Percentiles rank a stretch among this genome's conserved stretches.
Evolutionary conservation across 2,888 invertebrate genomes (phyloP).

Genomic region (Ethmia dodecea): DNA sequence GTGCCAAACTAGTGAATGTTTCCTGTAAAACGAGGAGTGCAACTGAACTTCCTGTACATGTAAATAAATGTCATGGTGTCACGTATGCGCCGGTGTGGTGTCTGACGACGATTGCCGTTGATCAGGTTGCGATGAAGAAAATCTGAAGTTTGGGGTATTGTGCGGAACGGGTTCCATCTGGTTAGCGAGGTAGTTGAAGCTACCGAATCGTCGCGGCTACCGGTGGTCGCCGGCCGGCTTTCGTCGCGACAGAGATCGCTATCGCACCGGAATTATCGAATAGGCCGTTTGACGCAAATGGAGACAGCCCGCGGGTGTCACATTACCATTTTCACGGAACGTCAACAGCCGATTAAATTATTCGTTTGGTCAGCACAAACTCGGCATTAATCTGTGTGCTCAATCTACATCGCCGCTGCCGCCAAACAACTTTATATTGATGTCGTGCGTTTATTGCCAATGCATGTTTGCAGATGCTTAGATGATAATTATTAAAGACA

Average conservation of each 20-base stretch:
- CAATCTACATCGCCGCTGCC: neutral
- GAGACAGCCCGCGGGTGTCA: constrained; percentile 42
- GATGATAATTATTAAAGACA: too few relatives aligned
- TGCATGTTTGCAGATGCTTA: too few relatives aligned
- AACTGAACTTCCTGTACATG: constrained; percentile 58
- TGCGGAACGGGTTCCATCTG: constrained; percentile 56
- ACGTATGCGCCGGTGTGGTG: constrained; percentile 59
- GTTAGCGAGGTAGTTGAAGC: constrained; percentile 43
- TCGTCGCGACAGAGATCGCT: constrained; percentile 35
- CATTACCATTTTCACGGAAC: constrained; percentile 51
- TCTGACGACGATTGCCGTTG: constrained; percentile 45
- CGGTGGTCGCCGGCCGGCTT: constrained; percentile 39
- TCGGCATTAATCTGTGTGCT: neutral
- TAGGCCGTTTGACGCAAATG: constrained; percentile 43
- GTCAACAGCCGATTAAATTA: constrained; percentile 50
- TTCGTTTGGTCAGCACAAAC: constrained; percentile 35
- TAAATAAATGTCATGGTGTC: constrained; percentile 61
- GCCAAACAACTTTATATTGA: constrained; percentile 23
- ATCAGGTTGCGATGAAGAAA: constrained; percentile 56
- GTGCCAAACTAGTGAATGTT: constrained; percentile 63
- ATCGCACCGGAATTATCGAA: constrained; percentile 40
- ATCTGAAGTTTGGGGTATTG: constrained; percentile 55
- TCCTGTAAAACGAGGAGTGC: constrained; percentile 47
- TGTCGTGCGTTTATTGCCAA: too few relatives aligned
- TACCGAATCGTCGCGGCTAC: constrained; percentile 50